These are phyloP conservation scores for Callyntrura guangdongensis DNA, from an alignment of 2,888 invertebrate genomes.

Conservation along the genomic window DNA sequence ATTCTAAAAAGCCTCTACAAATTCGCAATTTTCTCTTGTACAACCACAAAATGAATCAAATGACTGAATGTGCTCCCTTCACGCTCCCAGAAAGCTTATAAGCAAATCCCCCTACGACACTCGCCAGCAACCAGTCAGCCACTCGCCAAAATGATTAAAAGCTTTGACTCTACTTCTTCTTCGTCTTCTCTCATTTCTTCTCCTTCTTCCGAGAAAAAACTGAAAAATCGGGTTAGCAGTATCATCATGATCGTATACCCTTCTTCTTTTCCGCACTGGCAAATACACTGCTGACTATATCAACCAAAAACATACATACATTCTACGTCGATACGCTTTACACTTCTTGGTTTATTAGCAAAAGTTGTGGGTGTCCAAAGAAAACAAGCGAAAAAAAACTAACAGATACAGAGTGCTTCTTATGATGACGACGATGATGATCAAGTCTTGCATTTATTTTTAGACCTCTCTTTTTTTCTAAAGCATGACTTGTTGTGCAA, in stretches of 20 bases:
- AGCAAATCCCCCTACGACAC: constrained; percentile 28
- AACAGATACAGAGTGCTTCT: not conserved
- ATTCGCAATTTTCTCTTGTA: not conserved
- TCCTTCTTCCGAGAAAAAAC: constrained; percentile 37
- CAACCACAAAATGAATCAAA: not conserved
- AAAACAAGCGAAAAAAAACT: constrained; percentile 39
- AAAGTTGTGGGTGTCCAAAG: constrained; percentile 73
- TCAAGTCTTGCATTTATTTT: constrained; percentile 63
- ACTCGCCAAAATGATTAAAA: constrained; percentile 71
- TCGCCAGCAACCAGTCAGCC: constrained; percentile 4
- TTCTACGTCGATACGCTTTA: not conserved
- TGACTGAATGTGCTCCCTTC: not conserved
- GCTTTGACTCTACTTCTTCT: not conserved
- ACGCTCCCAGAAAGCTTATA: not conserved
- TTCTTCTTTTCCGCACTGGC: not conserved
- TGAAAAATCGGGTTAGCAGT: constrained; percentile 72
- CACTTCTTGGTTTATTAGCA: constrained; percentile 14
- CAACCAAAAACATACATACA: not conserved
- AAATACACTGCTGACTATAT: not conserved
- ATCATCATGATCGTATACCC: constrained; percentile 34
- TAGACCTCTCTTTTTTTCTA: constrained; percentile 44
- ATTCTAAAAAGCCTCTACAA: not conserved
- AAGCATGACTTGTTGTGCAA: constrained; percentile 39
- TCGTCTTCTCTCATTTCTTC: not conserved
- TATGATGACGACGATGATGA: not conserved